Base-by-base conservation (phyloP, 2,888 invertebrate genomes). In the Phaedon cochleariae region DNA sequence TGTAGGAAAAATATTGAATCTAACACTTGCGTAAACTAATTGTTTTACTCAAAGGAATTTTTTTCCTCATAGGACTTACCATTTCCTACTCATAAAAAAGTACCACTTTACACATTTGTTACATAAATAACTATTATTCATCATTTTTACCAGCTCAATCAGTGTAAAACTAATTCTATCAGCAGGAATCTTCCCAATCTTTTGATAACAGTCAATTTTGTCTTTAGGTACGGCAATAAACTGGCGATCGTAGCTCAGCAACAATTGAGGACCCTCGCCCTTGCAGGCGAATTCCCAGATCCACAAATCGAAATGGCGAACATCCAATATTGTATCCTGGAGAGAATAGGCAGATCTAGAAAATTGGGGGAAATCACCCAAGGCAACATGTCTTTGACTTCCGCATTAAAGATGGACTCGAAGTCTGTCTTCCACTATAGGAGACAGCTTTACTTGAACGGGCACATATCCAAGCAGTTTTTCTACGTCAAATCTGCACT, bases 201-300 rank as follows among this genome's bases (percentile, higher is more conserved):
- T n/a, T n/a, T n/a, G n/a, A n/a, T n/a, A n/a, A n/a, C n/a, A n/a
- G n/a, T n/a, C n/a, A n/a, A n/a, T n/a, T n/a, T n/a, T n/a, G n/a
- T n/a, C n/a, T 79, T 54, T 67, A 89, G 87, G 53, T 91, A 87
- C 85, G 90, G 88, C 1, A 86, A 86, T 64, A 85, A 81, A 67
- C 83, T 94, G 37, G 89, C 93, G 0, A 84, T 93, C 34, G 93
- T 94, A 2, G 94, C 90, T 12, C 86, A 86, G 55, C 92, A 92
- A 77, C 78, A 82, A 26, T 76, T 86, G 17, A 85, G 94, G 29
- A 85, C 86, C 63, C 79, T 81, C 61, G 86, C 89, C 0, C 77
- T 94, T 37, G 83, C 89, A 52, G 87, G 87, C 9, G 82, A 84
- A 1, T 80, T 86, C 64, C 81, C 86, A 1, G 83, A 83, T 70